Evolutionary conservation across 2,888 invertebrate species (phyloP).

Genomic region (Drosophila mayaguana): DNA sequence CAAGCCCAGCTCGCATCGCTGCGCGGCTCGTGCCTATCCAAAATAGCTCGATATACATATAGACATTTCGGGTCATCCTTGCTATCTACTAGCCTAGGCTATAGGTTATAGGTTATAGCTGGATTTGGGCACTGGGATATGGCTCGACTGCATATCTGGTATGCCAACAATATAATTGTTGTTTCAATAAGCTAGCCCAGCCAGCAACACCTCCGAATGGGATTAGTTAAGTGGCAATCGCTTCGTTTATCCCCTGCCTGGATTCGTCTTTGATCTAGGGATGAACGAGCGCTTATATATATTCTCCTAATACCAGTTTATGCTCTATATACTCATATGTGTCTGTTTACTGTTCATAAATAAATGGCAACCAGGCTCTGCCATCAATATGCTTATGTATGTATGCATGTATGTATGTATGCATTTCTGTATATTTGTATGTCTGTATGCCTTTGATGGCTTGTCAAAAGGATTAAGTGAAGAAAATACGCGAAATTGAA

Average conservation of each 20-base stretch:
- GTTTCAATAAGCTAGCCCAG: background rate
- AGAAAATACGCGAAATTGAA: slow-evolving; percentile 74
- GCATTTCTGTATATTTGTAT: background rate
- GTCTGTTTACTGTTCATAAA: slow-evolving; percentile 27
- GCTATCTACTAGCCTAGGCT: background rate
- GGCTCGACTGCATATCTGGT: background rate
- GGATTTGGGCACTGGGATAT: background rate
- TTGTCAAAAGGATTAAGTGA: slow-evolving; percentile 67
- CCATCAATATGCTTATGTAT: slow-evolving; percentile 3
- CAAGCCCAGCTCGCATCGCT: background rate
- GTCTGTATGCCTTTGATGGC: slow-evolving; percentile 25
- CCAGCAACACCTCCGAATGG: background rate
- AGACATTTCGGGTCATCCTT: background rate
- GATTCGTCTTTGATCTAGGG: slow-evolving; percentile 4
- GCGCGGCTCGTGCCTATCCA: slow-evolving; percentile 10
- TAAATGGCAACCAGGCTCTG: slow-evolving; percentile 23
- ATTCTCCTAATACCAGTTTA: slow-evolving; percentile 17
- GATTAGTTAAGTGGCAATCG: slow-evolving; percentile 1
- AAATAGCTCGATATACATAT: slow-evolving; percentile 3
- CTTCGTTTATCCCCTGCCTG: background rate
- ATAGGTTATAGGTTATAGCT: background rate
- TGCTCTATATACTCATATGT: background rate
- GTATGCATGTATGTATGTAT: background rate
- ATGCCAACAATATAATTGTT: slow-evolving; percentile 6
- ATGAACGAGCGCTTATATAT: slow-evolving; percentile 8